These are phyloP conservation scores for Tinea semifulvella DNA, from an alignment of 2,888 invertebrate species.

Conservation along the genomic window DNA sequence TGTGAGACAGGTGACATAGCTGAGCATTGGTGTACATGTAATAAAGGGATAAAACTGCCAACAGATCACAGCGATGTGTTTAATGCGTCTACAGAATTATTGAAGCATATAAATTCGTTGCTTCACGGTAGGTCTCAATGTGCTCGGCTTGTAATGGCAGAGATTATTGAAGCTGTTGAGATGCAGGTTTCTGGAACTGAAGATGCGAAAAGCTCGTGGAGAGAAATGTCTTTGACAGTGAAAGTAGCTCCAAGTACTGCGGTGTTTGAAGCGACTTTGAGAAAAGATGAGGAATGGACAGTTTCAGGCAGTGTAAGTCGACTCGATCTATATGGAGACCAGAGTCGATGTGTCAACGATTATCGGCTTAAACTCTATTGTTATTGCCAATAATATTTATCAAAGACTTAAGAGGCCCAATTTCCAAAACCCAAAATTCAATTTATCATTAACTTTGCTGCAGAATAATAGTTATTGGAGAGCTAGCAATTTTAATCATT, in stretches of 20 bases:
- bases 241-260: conserved; percentile 74
- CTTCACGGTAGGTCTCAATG: conserved; percentile 71
- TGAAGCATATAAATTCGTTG: conserved; percentile 71
- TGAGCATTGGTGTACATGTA: conserved; percentile 90
- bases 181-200: conserved; percentile 49
- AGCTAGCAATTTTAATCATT: too few species aligned
- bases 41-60: conserved; percentile 68
- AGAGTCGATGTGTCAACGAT: conserved; percentile 80
- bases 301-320: conserved; percentile 79
- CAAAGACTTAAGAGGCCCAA: too few species aligned
- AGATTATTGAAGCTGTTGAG: conserved; percentile 73
- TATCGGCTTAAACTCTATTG: conserved; percentile 81
- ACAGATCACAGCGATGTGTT: conserved; percentile 60
- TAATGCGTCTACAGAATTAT: conserved; percentile 68
- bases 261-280: conserved; percentile 82
- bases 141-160: conserved; percentile 67
- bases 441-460: too few species aligned
- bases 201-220: conserved; percentile 45
- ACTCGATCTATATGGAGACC: conserved; percentile 81
- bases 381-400: conserved; percentile 63
- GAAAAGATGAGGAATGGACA: conserved; percentile 40
- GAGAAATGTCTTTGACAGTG: conserved; percentile 71
- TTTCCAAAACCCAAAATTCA: too few species aligned
- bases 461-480: too few species aligned
- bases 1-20: conserved; percentile 82